Conservation (phyloP, 2,113 vertebrate species). For the Catharus bicknelli region DNA sequence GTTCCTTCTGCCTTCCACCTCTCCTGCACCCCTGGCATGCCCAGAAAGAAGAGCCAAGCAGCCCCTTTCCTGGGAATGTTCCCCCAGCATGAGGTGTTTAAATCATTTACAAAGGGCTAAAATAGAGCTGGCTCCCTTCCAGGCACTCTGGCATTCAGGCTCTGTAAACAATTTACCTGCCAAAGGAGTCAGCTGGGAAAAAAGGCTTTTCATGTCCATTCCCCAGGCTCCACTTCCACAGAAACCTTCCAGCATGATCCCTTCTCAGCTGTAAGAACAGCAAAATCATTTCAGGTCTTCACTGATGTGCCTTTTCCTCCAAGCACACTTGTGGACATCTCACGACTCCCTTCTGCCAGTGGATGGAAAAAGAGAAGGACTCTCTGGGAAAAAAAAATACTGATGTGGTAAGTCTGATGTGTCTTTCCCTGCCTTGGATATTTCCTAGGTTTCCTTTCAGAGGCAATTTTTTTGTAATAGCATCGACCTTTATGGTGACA, state of each 20-base stretch:
- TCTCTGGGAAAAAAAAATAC: no score
- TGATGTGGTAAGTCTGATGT: background rate
- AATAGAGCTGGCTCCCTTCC: conserved; percentile 9
- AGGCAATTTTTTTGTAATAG: background rate
- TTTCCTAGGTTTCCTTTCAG: background rate
- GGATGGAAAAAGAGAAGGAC: background rate
- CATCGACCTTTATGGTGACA: background rate
- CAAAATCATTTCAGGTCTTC: background rate
- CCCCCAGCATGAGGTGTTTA: background rate
- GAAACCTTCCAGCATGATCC: background rate
- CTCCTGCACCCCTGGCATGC: accelerated
- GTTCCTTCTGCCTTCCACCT: background rate
- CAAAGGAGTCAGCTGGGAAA: background rate
- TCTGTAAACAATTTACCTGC: background rate
- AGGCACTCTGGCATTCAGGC: background rate
- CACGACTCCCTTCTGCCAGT: background rate
- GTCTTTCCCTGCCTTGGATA: background rate
- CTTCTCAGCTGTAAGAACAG: background rate
- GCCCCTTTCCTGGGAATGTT: background rate
- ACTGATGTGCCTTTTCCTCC: background rate
- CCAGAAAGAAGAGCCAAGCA: background rate
- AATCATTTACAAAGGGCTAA: background rate
- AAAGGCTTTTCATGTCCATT: conserved; percentile 25
- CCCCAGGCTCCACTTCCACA: background rate
- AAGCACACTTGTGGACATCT: background rate